These are phyloP conservation scores for Hephaestus fuliginosus DNA, from an alignment of 2,797 vertebrate species.

Conservation along the genomic window DNA sequence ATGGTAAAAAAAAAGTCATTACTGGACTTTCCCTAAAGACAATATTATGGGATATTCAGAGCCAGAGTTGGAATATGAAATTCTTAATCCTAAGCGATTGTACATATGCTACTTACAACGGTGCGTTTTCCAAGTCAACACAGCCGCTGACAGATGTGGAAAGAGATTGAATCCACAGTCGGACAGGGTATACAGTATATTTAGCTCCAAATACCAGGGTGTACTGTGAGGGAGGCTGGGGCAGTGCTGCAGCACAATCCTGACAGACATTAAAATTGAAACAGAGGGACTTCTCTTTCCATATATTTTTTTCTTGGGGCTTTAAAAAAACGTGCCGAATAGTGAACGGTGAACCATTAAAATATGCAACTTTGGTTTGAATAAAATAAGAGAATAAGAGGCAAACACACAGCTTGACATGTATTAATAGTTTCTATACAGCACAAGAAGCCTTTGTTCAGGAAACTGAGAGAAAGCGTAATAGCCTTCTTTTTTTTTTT, in stretches of 20 bases:
- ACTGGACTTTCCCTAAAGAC: slow-evolving; percentile 45
- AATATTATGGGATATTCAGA: slow-evolving; percentile 47
- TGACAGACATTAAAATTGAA: slow-evolving; percentile 17
- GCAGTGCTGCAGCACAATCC: neutral
- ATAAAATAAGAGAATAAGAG: slow-evolving; percentile 19
- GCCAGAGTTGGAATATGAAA: slow-evolving; percentile 46
- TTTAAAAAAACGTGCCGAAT: slow-evolving; percentile 9
- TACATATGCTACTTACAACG: slow-evolving; percentile 55
- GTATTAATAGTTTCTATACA: slow-evolving; percentile 12
- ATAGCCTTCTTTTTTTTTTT: neutral
- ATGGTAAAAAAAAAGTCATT: slow-evolving; percentile 24
- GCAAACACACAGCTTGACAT: slow-evolving; percentile 1
- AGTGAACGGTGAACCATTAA: slow-evolving; percentile 12
- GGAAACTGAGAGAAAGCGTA: slow-evolving; percentile 29
- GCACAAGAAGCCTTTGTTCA: slow-evolving; percentile 56
- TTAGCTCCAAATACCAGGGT: slow-evolving; percentile 18
- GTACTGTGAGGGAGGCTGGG: neutral
- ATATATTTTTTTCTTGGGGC: neutral
- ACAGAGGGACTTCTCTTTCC: neutral
- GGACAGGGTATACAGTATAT: slow-evolving; percentile 43
- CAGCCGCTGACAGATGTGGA: slow-evolving; percentile 38
- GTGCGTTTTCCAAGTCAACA: slow-evolving; percentile 38
- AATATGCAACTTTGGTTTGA: slow-evolving; percentile 27
- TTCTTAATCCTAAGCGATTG: slow-evolving; percentile 57
- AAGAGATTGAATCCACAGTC: slow-evolving; percentile 45